Evolutionary conservation across 2,113 vertebrate genomes (phyloP).

Genomic region (Tretioscincus oriximinensis): DNA sequence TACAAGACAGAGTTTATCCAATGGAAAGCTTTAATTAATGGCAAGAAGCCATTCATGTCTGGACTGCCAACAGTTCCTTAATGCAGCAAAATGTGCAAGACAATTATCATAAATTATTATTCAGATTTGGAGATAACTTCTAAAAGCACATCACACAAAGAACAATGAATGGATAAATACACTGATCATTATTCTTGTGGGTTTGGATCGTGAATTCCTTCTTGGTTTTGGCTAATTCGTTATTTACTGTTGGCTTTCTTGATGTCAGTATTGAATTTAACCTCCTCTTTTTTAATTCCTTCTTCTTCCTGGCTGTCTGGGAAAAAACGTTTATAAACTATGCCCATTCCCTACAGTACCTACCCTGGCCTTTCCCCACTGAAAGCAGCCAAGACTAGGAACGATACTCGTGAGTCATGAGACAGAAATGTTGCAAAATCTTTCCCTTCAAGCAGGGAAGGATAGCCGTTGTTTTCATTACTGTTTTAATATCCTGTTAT

Average conservation of each 20-base stretch:
- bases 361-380: background rate
- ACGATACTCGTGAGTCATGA: background rate
- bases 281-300: background rate
- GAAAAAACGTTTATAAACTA: background rate
- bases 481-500: too few relatives aligned
- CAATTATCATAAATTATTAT: slow-evolving; percentile 28
- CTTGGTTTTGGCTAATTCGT: slow-evolving; percentile 32
- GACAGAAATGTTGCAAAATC: background rate
- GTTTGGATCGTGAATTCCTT: background rate
- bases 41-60: slow-evolving; percentile 47
- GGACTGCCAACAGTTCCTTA: slow-evolving; percentile 10
- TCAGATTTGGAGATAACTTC: slow-evolving; percentile 3
- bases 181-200: slow-evolving; percentile 8
- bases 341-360: background rate
- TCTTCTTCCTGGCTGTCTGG: slow-evolving; percentile 29
- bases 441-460: background rate
- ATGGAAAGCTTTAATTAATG: slow-evolving; percentile 53
- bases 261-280: slow-evolving; percentile 4
- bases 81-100: background rate
- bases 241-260: slow-evolving; percentile 19
- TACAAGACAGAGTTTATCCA: slow-evolving; percentile 51
- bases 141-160: slow-evolving; percentile 14
- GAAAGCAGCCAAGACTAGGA: background rate
- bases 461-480: background rate
- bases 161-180: slow-evolving; percentile 26